These are phyloP conservation scores for Ariolimax columbianus DNA, from an alignment of 2,888 invertebrate species.

Conservation along the genomic window DNA sequence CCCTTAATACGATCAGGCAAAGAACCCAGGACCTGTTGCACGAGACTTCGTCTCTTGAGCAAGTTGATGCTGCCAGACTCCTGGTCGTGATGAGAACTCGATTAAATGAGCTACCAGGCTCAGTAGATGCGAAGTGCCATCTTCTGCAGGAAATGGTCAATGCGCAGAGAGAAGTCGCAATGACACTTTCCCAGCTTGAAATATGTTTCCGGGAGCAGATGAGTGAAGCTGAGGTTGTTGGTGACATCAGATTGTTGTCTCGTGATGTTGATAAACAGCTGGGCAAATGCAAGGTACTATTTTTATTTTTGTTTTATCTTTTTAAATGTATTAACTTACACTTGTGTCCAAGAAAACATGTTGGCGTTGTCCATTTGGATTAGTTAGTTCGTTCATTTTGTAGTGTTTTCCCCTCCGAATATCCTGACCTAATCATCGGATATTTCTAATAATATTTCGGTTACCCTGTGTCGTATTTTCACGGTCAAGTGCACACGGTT, in stretches of 20 bases:
- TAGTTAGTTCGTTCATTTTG: no score
- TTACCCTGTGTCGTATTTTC: no score
- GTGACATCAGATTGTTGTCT: conserved; percentile 82
- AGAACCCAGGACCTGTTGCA: conserved; percentile 63
- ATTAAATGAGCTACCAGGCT: conserved; percentile 84
- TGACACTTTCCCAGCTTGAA: conserved; percentile 87
- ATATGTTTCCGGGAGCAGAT: conserved; percentile 87
- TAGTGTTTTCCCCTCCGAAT: no score
- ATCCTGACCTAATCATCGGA: no score
- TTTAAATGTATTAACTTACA: no score
- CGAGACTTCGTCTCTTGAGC: conserved; percentile 87
- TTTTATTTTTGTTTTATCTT: no score
- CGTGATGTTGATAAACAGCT: conserved; percentile 89
- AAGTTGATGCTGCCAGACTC: conserved; percentile 86
- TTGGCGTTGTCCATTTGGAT: no score
- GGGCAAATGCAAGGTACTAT: conserved; percentile 83
- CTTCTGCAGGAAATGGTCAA: conserved; percentile 84
- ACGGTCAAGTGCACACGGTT: no score
- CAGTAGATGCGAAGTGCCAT: conserved; percentile 80
- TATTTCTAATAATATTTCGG: no score
- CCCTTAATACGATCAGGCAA: conserved; percentile 84
- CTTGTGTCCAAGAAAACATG: no score
- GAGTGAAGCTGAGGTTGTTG: conserved; percentile 59
- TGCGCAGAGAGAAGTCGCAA: conserved; percentile 86
- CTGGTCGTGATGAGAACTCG: conserved; percentile 86